These are phyloP conservation scores for Barnardius zonarius DNA, from an alignment of 2,113 vertebrate species.

Conservation along the genomic window DNA sequence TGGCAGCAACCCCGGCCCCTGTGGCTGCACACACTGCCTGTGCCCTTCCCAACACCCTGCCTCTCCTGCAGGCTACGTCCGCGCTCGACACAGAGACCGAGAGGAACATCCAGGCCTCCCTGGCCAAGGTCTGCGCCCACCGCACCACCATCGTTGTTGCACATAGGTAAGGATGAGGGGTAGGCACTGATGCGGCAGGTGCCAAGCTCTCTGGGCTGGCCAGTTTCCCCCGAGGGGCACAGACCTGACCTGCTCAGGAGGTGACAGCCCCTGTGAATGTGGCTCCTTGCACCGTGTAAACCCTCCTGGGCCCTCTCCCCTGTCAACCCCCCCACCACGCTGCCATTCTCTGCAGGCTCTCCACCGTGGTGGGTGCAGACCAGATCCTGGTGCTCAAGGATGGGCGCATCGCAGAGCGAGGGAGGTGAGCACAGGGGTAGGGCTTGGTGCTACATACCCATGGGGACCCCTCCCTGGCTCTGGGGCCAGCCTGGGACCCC, in stretches of 20 bases:
- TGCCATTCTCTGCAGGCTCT: slow-evolving; percentile 76
- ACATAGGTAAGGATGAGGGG: slow-evolving; percentile 80
- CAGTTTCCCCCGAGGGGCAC: rapidly evolving
- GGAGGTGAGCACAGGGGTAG: slow-evolving; percentile 74
- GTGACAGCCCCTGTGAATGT: not conserved
- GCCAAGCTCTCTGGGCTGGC: not conserved
- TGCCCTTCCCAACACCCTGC: not conserved
- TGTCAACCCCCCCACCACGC: not conserved
- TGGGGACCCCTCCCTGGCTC: not conserved
- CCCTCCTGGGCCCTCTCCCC: not conserved
- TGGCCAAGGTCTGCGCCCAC: slow-evolving; percentile 87
- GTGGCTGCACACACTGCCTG: not conserved
- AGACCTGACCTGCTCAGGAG: not conserved
- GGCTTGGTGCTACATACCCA: not conserved
- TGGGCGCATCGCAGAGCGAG: slow-evolving; percentile 83
- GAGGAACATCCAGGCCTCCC: slow-evolving; percentile 92
- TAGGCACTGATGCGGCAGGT: not conserved
- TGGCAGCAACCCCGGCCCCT: not conserved
- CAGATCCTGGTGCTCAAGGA: slow-evolving; percentile 92
- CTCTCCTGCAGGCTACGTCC: slow-evolving; percentile 83
- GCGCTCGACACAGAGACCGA: slow-evolving; percentile 93
- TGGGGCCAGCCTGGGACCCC: not conserved
- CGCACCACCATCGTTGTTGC: slow-evolving; percentile 91
- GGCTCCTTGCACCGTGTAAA: not conserved
- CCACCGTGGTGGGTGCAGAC: slow-evolving; percentile 90